phyloP scores from a whole-genome alignment of 2,113 vertebrate species.

The Acanthisitta chloris region DNA sequence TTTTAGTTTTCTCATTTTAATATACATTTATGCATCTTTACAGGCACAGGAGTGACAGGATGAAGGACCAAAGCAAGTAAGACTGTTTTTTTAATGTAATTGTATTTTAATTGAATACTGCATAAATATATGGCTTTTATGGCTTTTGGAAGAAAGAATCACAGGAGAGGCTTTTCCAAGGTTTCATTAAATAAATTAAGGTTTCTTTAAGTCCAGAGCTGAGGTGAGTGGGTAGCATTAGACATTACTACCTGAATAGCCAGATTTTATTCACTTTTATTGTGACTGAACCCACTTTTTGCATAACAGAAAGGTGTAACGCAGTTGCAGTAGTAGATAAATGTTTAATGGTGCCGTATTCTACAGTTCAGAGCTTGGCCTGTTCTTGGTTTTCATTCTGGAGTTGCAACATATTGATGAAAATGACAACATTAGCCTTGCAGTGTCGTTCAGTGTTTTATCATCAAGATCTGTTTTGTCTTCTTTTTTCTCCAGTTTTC shows the following conservation, averaged over 20 bases:
- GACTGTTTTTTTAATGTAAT: too few species aligned
- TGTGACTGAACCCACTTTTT: background rate
- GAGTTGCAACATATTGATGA: background rate
- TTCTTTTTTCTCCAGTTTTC: background rate
- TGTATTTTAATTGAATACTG: background rate
- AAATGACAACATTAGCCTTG: background rate
- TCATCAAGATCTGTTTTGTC: background rate
- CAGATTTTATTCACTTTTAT: background rate
- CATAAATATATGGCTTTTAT: background rate
- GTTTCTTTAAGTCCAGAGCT: background rate
- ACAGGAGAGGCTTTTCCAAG: background rate
- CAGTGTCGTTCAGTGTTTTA: background rate
- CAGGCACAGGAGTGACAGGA: background rate
- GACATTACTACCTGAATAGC: background rate
- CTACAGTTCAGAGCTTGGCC: background rate
- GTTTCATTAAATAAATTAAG: slow-evolving; percentile 29
- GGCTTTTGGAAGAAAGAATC: background rate
- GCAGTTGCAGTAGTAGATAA: background rate
- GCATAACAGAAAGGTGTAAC: background rate
- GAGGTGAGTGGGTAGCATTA: background rate
- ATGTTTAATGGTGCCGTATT: background rate
- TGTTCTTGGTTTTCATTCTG: background rate
- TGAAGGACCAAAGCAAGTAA: background rate
- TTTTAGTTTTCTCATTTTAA: background rate
- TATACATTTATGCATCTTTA: background rate